Evolutionary conservation across 53 echinoderm and acorn worm species (phyloP).

Genomic region (Arbacia lixula): DNA sequence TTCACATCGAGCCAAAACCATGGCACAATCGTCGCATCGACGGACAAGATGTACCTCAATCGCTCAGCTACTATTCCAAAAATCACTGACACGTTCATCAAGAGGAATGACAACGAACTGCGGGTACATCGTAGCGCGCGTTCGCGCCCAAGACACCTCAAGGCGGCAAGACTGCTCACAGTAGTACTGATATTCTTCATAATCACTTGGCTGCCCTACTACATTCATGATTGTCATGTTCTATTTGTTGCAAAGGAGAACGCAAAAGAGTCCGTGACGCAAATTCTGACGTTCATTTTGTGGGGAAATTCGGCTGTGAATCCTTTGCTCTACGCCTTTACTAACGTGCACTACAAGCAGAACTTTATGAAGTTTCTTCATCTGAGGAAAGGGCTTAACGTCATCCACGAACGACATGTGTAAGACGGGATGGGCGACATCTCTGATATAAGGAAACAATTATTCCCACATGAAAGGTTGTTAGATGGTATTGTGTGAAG

Average conservation of each 20-base stretch:
- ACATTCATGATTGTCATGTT: conserved; percentile 29
- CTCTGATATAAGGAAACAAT: too few species aligned
- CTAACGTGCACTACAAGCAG: conserved; percentile 22
- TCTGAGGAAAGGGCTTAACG: conserved; percentile 17
- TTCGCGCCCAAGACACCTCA: conserved; percentile 11
- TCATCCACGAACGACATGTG: neutral
- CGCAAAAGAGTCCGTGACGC: conserved; percentile 3
- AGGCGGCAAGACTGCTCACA: conserved; percentile 33
- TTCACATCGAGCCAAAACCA: neutral
- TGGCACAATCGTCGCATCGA: neutral
- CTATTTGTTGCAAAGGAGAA: neutral
- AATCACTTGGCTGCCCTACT: conserved; percentile 26
- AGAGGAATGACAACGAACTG: neutral
- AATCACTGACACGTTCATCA: neutral
- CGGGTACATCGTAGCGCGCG: conserved; percentile 7
- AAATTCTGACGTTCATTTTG: conserved; percentile 25
- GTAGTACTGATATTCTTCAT: conserved; percentile 5
- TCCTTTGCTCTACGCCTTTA: conserved; percentile 30
- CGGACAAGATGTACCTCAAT: neutral
- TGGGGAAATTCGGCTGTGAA: conserved; percentile 32
- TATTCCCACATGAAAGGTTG: too few species aligned
- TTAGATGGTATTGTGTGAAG: too few species aligned
- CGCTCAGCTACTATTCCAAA: neutral
- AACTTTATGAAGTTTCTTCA: conserved; percentile 38
- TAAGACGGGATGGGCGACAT: too few species aligned